Evolutionary conservation across 2,888 invertebrate species (phyloP).

Genomic region (Nomada flava): DNA sequence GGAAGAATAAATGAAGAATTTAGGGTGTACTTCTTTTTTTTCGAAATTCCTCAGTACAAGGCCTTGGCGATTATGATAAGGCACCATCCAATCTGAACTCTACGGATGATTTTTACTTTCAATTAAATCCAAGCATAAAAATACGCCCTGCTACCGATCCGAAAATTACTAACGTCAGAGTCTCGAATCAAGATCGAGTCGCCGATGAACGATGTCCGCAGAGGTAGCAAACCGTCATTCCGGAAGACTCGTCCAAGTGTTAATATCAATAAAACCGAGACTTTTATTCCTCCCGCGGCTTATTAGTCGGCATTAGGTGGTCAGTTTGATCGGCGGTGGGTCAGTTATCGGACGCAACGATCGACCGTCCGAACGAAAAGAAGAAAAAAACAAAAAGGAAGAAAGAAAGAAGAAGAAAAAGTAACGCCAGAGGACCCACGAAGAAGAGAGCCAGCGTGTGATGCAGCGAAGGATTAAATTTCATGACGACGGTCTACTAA

Average conservation of each 20-base stretch:
- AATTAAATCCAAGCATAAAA: neutral
- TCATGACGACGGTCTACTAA: slow-evolving; percentile 68
- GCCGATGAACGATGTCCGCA: neutral
- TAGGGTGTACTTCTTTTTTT: too few relatives aligned
- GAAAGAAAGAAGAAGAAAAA: slow-evolving; percentile 1
- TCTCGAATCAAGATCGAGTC: neutral
- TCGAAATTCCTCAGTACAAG: too few relatives aligned
- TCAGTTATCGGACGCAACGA: slow-evolving; percentile 49
- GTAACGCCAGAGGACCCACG: neutral
- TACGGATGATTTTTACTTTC: neutral
- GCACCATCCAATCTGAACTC: neutral
- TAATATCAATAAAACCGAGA: slow-evolving; percentile 49
- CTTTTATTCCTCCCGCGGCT: slow-evolving; percentile 46
- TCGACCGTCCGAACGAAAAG: slow-evolving; percentile 17
- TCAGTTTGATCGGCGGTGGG: slow-evolving; percentile 55
- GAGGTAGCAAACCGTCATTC: neutral
- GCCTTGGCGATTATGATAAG: neutral
- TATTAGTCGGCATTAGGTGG: slow-evolving; percentile 61
- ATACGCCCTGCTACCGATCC: too few relatives aligned
- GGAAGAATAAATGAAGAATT: too few relatives aligned
- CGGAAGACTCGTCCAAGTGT: slow-evolving; percentile 31
- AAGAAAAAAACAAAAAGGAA: neutral
- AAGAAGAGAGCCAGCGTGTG: slow-evolving; percentile 21
- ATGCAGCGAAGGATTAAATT: slow-evolving; percentile 68
- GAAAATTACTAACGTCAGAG: neutral